phyloP scores from a whole-genome alignment of 2,888 invertebrate genomes.

The Gastrophysa polygoni region DNA sequence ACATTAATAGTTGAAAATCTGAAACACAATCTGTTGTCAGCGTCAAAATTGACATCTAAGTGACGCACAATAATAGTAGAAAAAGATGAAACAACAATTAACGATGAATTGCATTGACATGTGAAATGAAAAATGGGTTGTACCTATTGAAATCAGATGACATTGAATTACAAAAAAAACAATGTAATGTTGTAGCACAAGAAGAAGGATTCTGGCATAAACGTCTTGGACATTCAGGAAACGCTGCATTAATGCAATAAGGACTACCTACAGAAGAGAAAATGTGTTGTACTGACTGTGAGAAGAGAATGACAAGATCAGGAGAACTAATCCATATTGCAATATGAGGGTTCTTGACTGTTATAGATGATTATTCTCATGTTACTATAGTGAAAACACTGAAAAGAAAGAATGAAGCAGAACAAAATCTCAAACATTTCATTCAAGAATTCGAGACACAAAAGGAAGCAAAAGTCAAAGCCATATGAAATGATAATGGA shows the following conservation, averaged over 20 bases:
- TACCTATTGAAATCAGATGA: not conserved
- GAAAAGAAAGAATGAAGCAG: constrained; percentile 27
- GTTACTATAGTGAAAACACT: constrained; percentile 28
- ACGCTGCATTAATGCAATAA: not conserved
- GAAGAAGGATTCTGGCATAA: too few species aligned
- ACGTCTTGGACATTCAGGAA: not conserved
- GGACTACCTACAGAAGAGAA: constrained; percentile 9
- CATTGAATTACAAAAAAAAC: not conserved
- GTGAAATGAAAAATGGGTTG: not conserved
- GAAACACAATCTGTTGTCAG: constrained; percentile 1
- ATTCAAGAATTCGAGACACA: constrained; percentile 31
- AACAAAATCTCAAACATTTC: constrained; percentile 27
- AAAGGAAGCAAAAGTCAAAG: constrained; percentile 24
- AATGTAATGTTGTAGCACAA: too few species aligned
- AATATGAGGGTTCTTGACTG: constrained; percentile 35
- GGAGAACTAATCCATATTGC: constrained; percentile 36
- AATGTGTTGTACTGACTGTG: not conserved
- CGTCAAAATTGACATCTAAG: not conserved
- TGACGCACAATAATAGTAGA: not conserved
- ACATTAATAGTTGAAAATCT: not conserved
- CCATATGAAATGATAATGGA: constrained; percentile 30
- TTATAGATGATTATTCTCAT: constrained; percentile 35
- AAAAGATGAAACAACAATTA: not conserved
- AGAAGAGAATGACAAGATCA: constrained; percentile 11
- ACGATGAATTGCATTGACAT: not conserved